Evolutionary conservation across 2,113 vertebrate genomes (phyloP).

Genomic region (Mustela lutreola): DNA sequence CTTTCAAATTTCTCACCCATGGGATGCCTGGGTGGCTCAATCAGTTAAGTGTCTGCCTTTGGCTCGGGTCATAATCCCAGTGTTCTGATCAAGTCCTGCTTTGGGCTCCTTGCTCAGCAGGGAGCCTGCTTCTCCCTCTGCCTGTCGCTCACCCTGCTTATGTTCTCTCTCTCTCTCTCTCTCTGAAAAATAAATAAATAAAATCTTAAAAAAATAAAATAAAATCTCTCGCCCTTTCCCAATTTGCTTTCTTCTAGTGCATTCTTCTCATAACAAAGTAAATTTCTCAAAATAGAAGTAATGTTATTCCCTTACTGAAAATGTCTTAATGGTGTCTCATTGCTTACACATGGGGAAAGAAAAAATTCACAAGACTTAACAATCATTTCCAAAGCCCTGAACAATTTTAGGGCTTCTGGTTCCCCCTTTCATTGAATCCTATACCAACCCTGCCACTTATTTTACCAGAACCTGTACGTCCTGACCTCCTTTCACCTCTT

Average conservation of each 20-base stretch:
- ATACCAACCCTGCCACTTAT: rapidly evolving
- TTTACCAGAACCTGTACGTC: neutral
- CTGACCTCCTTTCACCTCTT: neutral
- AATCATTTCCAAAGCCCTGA: neutral
- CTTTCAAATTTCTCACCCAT: neutral
- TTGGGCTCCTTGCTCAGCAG: no score
- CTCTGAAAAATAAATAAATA: no score
- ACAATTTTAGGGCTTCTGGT: neutral
- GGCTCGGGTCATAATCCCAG: no score
- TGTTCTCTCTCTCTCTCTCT: no score
- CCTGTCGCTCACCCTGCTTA: no score
- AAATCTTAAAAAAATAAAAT: no score
- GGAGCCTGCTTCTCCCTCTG: no score
- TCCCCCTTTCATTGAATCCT: neutral
- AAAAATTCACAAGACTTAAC: neutral
- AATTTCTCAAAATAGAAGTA: constrained; percentile 20
- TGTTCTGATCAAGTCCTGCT: no score
- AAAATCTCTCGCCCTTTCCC: neutral
- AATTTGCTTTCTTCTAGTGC: neutral
- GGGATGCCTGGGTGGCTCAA: no score
- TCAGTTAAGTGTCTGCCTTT: no score
- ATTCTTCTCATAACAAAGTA: neutral
- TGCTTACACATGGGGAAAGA: neutral
- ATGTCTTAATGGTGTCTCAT: neutral
- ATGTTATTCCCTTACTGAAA: neutral